Base-by-base conservation (phyloP, 1,140 invertebrate genomes). In the Choristoneura fumiferana region DNA sequence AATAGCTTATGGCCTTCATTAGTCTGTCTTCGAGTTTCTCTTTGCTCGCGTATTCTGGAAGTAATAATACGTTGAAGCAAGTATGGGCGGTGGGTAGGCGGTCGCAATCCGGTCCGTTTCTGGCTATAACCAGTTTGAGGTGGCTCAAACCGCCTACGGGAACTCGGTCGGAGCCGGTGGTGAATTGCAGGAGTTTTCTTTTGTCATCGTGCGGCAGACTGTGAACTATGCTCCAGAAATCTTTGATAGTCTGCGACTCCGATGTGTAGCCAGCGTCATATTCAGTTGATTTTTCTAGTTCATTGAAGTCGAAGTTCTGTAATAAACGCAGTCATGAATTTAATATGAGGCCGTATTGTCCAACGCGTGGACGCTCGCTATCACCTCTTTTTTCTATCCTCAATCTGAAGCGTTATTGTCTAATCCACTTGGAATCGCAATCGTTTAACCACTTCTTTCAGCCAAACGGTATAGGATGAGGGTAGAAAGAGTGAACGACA, bases 151-250 rank as follows among this genome's bases (percentile, higher is more conserved):
- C 98, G 10, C 96, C 94, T 3, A 99, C 95, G 0, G 98, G 98
- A 18, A 99, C 96, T 58, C 98, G 90, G 87, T 98, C 97, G 56
- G 96, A 97, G 35, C 98, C 98, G 0, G 97, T 98, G 0, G 98
- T 94, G 76, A 99, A 99, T 72, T 98, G 94, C 38, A 98, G 91
- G 58, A 98, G 93, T 77, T 97, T 96, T 54, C 96, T 93, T 87
- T 99, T 98, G 63, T 97, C 94, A 71, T 96, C 95, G 1, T 94
- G 67, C 0, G 93, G 89, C 43, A 99, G 90, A 14, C 93, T 92
- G 81, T 98, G 96, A n/a, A 98, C 98, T 18, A 98, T 95, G 61
- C 94, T 93, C 98, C 98, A 99, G 83, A 99, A 99, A 73, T 96
- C 92, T 72, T 94, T 93, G 54, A 99, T 96, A 0, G 95, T 95